Conservation (phyloP, 2,888 invertebrate species). For the Drosophila ustulata region DNA sequence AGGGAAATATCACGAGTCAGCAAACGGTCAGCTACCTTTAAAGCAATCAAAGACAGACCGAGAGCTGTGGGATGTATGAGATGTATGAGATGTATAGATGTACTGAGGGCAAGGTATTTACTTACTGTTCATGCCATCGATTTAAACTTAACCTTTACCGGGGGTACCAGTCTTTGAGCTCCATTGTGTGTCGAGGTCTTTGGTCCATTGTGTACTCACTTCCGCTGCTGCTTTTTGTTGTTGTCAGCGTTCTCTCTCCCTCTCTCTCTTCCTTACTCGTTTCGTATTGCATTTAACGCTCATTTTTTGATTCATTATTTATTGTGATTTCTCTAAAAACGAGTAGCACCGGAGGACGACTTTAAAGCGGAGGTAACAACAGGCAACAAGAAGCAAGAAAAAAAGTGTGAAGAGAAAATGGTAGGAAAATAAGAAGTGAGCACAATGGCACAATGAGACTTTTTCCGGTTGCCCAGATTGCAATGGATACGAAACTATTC, state of each 20-base stretch:
- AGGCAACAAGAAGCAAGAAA: conserved; percentile 28
- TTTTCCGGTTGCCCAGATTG: conserved; percentile 64
- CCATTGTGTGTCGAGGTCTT: conserved; percentile 54
- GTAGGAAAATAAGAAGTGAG: conserved; percentile 43
- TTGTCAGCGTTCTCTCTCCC: conserved; percentile 23
- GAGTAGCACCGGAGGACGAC: conserved; percentile 50
- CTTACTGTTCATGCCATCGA: conserved; percentile 73
- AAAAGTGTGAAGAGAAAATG: conserved; percentile 75
- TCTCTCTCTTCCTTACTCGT: background rate
- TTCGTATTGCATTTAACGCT: conserved; percentile 79
- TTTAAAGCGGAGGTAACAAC: conserved; percentile 31
- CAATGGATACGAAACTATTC: conserved; percentile 32
- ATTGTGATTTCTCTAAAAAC: conserved; percentile 78
- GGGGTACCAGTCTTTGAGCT: conserved; percentile 21
- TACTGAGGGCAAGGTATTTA: conserved; percentile 54
- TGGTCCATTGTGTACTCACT: conserved; percentile 72
- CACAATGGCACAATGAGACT: conserved; percentile 57
- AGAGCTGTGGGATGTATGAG: conserved; percentile 19
- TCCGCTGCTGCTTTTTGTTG: conserved; percentile 73
- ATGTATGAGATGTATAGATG: conserved; percentile 1
- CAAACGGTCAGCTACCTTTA: conserved; percentile 60
- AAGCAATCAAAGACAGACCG: conserved; percentile 47
- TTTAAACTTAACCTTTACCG: conserved; percentile 70
- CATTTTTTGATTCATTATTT: conserved; percentile 82
- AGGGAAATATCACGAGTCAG: conserved; percentile 70